These are phyloP conservation scores for Drosophila diplacantha DNA, from an alignment of 2,888 invertebrate genomes.

Conservation along the genomic window DNA sequence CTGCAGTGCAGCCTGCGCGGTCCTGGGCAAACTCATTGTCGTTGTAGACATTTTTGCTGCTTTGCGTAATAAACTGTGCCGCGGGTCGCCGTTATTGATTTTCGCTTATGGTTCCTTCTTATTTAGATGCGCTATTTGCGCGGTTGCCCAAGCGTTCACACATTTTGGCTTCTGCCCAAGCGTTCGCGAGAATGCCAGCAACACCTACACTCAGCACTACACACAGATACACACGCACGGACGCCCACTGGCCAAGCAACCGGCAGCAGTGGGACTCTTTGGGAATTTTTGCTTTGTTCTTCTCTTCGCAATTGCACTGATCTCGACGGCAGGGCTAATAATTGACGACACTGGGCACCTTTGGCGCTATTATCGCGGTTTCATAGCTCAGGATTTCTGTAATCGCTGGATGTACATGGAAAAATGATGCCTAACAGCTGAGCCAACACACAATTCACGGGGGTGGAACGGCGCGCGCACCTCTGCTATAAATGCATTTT, in stretches of 20 bases:
- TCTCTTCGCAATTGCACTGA: conserved; percentile 6
- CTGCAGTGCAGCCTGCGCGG: conserved; percentile 20
- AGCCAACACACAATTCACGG: conserved; percentile 1
- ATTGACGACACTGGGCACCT: conserved; percentile 12
- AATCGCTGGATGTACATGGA: not conserved
- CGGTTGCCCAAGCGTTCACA: conserved; percentile 32
- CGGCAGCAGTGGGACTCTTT: not conserved
- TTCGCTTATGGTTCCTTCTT: conserved; percentile 39
- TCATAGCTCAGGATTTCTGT: not conserved
- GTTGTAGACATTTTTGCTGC: conserved; percentile 59
- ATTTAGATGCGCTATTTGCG: conserved; percentile 46
- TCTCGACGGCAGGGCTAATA: conserved; percentile 2
- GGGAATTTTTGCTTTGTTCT: not conserved
- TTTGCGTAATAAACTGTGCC: conserved; percentile 32
- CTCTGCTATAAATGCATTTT: conserved; percentile 21
- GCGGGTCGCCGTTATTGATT: conserved; percentile 50
- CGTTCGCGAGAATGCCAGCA: conserved; percentile 16
- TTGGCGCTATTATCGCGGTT: not conserved
- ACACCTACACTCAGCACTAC: conserved; percentile 3
- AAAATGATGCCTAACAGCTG: conserved; percentile 5
- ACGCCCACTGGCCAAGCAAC: conserved; percentile 23
- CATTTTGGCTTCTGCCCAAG: conserved; percentile 31
- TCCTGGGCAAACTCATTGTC: conserved; percentile 46
- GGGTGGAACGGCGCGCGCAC: conserved; percentile 22
- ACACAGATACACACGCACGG: conserved; percentile 27